Conservation (phyloP, 2,888 invertebrate species). For the Lepidocyrtoides sp. region DNA sequence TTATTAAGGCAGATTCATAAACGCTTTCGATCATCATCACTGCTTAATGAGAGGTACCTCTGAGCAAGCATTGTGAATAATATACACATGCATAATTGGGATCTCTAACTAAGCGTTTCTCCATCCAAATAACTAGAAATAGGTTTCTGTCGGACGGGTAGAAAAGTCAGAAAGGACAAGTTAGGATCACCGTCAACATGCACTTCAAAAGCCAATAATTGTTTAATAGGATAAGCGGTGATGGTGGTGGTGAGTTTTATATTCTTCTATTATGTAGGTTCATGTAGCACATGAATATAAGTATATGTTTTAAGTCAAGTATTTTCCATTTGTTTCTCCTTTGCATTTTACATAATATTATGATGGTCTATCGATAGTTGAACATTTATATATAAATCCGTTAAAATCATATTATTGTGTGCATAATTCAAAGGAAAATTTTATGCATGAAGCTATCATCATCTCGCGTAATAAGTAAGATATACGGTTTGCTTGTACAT, state of each 20-base stretch:
- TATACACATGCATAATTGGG: constrained; percentile 21
- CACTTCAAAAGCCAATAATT: constrained; percentile 18
- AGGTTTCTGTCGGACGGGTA: background rate
- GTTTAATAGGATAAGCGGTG: constrained; percentile 50
- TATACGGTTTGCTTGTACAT: constrained; percentile 35
- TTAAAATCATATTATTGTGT: constrained; percentile 57
- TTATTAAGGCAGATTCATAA: constrained; percentile 74
- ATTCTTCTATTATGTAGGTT: background rate
- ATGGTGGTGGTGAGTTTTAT: background rate
- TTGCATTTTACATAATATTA: background rate
- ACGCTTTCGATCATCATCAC: constrained; percentile 71
- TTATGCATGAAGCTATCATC: constrained; percentile 35
- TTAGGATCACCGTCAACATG: constrained; percentile 58
- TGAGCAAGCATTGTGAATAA: constrained; percentile 40
- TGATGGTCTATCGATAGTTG: background rate
- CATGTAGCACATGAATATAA: background rate
- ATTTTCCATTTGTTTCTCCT: background rate
- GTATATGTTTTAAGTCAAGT: background rate
- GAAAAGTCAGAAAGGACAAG: constrained; percentile 58
- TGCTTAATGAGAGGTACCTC: constrained; percentile 75
- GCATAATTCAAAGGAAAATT: background rate
- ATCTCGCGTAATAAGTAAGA: constrained; percentile 18
- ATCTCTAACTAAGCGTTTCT: background rate
- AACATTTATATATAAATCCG: constrained; percentile 42
- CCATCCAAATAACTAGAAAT: background rate